A percentile compares a stretch with the other conserved stretches of the same genome.
Evolutionary conservation across 2,113 vertebrate genomes (phyloP).

Genomic region (Gallinago media): DNA sequence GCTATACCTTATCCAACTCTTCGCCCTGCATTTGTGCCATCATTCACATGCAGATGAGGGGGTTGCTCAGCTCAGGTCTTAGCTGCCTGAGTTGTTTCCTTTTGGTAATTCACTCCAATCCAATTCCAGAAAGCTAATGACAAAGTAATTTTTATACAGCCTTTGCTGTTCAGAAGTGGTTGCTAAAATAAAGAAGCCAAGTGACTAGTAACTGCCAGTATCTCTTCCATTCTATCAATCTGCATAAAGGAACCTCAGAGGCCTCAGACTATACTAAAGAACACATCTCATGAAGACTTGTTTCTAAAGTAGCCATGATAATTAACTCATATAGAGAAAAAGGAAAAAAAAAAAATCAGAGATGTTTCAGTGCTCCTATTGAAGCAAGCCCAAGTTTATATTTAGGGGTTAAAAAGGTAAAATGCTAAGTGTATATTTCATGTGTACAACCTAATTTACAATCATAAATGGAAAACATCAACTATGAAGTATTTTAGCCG

Average conservation of each 20-base stretch:
- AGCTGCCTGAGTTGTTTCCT: background rate
- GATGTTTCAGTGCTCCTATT: background rate
- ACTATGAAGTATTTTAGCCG: background rate
- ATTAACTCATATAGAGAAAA: background rate
- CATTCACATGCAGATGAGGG: background rate
- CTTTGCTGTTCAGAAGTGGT: background rate
- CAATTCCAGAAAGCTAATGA: background rate
- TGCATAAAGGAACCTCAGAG: background rate
- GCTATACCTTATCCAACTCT: background rate
- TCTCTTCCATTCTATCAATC: background rate
- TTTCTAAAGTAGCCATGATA: background rate
- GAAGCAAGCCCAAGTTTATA: background rate
- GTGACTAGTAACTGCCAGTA: background rate
- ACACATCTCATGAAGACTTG: rapidly evolving
- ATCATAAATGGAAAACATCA: background rate
- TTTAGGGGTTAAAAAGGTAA: background rate
- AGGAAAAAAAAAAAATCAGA: background rate
- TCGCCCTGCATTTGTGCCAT: background rate
- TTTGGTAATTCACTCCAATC: background rate
- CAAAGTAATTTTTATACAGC: background rate
- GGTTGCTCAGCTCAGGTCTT: background rate
- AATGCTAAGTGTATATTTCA: rapidly evolving
- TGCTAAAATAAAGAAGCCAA: background rate
- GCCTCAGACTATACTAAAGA: background rate
- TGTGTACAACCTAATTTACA: background rate